Evolutionary conservation across 2,888 invertebrate species (phyloP).

Genomic region (Hesperia comma): DNA sequence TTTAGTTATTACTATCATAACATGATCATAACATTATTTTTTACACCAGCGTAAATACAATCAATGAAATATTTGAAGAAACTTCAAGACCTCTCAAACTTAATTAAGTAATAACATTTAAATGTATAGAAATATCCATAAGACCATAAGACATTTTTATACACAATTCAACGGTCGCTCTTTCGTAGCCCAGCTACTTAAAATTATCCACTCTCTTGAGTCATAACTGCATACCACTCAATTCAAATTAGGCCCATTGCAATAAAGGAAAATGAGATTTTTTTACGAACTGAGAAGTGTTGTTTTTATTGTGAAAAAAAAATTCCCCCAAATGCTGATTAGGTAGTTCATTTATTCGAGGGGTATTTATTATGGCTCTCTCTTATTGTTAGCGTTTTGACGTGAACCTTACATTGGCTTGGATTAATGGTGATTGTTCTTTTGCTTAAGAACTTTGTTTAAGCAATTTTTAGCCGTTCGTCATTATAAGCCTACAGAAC

Average conservation of each 20-base stretch:
- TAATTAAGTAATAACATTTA: neutral
- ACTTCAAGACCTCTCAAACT: neutral
- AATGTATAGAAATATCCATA: too few relatives aligned
- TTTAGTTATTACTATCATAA: too few relatives aligned
- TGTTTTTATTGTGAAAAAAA: conserved; percentile 78
- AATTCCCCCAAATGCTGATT: conserved; percentile 69
- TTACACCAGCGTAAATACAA: too few relatives aligned
- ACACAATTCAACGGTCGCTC: conserved; percentile 24
- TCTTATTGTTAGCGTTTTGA: conserved; percentile 51
- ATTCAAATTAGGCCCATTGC: conserved; percentile 80
- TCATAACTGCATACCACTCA: conserved; percentile 82
- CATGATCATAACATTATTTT: too few relatives aligned
- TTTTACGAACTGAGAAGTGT: conserved; percentile 77
- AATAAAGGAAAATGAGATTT: conserved; percentile 82
- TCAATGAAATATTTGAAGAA: too few relatives aligned
- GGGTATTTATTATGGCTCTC: conserved; percentile 78
- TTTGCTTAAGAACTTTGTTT: conserved; percentile 30
- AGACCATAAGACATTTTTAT: conserved; percentile 6
- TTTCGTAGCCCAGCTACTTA: conserved; percentile 59
- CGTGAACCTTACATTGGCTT: conserved; percentile 35
- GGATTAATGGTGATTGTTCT: conserved; percentile 27
- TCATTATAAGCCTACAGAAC: too few relatives aligned
- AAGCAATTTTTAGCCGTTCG: conserved; percentile 12
- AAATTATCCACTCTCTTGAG: conserved; percentile 81
- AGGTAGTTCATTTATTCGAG: conserved; percentile 73